Conservation (phyloP, 2,797 vertebrate genomes). For the Galaxias olidus region DNA sequence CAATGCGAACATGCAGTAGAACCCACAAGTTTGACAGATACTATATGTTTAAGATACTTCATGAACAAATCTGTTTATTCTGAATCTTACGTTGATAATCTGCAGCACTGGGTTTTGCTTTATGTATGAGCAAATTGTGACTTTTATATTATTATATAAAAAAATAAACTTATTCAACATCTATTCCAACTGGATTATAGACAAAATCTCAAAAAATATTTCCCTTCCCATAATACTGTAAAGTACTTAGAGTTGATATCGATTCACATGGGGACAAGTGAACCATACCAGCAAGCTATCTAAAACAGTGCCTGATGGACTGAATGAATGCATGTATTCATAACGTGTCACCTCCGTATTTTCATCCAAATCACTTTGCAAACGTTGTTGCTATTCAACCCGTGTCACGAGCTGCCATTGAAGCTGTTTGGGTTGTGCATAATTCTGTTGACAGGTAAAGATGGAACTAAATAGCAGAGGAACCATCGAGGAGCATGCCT, state of each 20-base stretch:
- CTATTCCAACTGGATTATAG: too few relatives aligned
- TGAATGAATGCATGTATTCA: background rate
- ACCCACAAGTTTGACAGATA: too few relatives aligned
- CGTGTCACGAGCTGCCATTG: slow-evolving; percentile 6
- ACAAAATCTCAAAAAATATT: too few relatives aligned
- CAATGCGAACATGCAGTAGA: slow-evolving; percentile 59
- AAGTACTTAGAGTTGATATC: too few relatives aligned
- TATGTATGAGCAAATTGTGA: slow-evolving; percentile 19
- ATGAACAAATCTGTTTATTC: too few relatives aligned
- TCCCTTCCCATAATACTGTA: too few relatives aligned
- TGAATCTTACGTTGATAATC: slow-evolving; percentile 13
- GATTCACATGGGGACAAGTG: too few relatives aligned
- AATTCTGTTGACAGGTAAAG: slow-evolving; percentile 22
- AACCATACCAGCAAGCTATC: too few relatives aligned
- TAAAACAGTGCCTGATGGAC: background rate
- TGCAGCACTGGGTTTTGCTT: slow-evolving; percentile 4
- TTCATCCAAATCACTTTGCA: slow-evolving; percentile 3
- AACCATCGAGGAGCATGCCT: background rate
- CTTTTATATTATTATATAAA: background rate
- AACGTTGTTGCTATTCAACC: slow-evolving; percentile 7
- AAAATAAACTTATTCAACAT: background rate
- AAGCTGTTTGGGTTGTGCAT: slow-evolving; percentile 7
- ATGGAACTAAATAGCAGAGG: slow-evolving; percentile 4
- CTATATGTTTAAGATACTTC: too few relatives aligned
- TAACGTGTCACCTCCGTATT: background rate